These are phyloP conservation scores for Acipenser oxyrinchus DNA, from an alignment of 2,797 vertebrate genomes.

Conservation along the genomic window DNA sequence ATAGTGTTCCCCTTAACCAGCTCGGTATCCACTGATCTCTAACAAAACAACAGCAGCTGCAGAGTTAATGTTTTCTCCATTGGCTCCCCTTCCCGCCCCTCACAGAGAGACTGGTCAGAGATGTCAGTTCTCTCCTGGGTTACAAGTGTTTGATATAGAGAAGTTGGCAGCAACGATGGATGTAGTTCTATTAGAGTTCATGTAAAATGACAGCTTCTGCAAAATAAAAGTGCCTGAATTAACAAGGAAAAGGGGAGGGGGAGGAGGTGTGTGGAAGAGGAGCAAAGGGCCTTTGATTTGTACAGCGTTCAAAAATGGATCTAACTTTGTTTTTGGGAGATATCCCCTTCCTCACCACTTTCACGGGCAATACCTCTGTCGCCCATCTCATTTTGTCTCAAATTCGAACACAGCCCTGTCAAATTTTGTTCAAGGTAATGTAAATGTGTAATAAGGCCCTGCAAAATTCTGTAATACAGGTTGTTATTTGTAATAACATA, in stretches of 20 bases:
- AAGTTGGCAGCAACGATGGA: conserved; percentile 54
- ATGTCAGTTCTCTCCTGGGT: conserved; percentile 38
- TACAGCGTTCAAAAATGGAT: conserved; percentile 2
- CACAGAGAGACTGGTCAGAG: conserved; percentile 36
- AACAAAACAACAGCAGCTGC: neutral
- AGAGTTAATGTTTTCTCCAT: conserved; percentile 6
- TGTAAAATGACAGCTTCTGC: conserved; percentile 68
- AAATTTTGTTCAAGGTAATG: too few relatives aligned
- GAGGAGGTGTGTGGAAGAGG: conserved; percentile 1
- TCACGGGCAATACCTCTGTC: too few relatives aligned
- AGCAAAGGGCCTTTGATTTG: neutral
- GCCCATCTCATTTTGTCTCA: too few relatives aligned
- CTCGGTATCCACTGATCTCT: neutral
- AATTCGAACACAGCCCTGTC: too few relatives aligned
- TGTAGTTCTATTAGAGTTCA: conserved; percentile 60
- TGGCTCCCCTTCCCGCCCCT: conserved; percentile 27
- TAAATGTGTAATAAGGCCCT: too few relatives aligned
- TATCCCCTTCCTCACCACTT: too few relatives aligned
- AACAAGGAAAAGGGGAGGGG: conserved; percentile 26
- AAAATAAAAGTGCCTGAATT: conserved; percentile 57
- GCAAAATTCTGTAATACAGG: too few relatives aligned
- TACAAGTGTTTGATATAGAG: conserved; percentile 48
- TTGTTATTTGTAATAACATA: too few relatives aligned
- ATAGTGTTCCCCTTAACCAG: neutral
- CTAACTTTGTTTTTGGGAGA: too few relatives aligned